Base-by-base conservation (phyloP, 2,797 vertebrate species). In the Heteromormyrus szaboi region DNA sequence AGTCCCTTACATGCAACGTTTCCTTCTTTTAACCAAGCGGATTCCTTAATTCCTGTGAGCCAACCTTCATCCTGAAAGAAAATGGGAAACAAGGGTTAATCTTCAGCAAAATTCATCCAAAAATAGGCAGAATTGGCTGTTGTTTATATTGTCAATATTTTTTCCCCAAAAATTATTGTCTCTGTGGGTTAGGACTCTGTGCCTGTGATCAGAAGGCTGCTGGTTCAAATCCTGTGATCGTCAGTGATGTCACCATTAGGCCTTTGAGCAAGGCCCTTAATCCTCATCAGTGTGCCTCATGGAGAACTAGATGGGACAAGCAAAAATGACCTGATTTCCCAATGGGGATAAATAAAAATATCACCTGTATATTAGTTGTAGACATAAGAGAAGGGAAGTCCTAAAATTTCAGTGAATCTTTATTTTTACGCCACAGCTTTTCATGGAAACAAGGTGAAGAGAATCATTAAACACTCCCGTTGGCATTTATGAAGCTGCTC, bases 61-160 rank as follows among this genome's bases (percentile, higher is more conserved):
- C 98, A 99, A 76, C 98, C 98, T 2, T 98, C 98, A 87, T 99
- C 98, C 98, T 99, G 95, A 53, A 94, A 90, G 89, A 19, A 92
- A 90, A 92, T 87, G 19, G 94, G 5, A 93, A 2, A 90, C 9
- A 12, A 87, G 8, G 22, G 1, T 19, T 46, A 41, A 81, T 46
- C 37, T 46, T 81, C 7, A 46, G 76, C 2, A 81, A 46, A 68
- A 68, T 11, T 68, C n/a, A 25, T 62, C 59, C n/a, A 25, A 25
- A 25, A 62, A 62, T 25, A 12, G 62, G 22, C 25, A 65, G 62
- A 65, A 68, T 29, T 68, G 62, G 62, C 8, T 59, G 2, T 59
- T 33, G 62, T 68, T 68, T 68, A 29, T 68, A 68, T 14, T 33
- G 62, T 33, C 62, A 68, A 29, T 11, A 33, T 22, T 33, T 14